phyloP scores from a whole-genome alignment of 2,888 invertebrate species.

The Acanthopleura granulata region DNA sequence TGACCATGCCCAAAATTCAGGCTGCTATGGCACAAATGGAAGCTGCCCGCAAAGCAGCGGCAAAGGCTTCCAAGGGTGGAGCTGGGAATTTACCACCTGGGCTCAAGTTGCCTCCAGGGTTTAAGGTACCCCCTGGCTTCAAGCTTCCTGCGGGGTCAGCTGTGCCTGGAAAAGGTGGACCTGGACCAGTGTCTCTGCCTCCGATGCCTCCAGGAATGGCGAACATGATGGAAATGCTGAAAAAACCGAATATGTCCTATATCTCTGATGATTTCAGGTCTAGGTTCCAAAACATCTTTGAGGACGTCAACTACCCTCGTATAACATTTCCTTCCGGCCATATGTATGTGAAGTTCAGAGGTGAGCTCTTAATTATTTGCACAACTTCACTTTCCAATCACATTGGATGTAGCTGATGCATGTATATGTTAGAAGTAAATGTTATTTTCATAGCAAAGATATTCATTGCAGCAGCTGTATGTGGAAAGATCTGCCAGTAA shows the following conservation, averaged over 20 bases:
- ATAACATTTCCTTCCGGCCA: constrained; percentile 15
- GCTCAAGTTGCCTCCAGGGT: not conserved
- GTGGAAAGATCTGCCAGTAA: too few relatives aligned
- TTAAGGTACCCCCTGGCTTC: constrained; percentile 3
- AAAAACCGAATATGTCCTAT: constrained; percentile 22
- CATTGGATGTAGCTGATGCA: not conserved
- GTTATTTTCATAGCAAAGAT: too few relatives aligned
- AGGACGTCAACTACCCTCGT: constrained; percentile 18
- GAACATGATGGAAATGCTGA: not conserved
- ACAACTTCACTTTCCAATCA: not conserved
- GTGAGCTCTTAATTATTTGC: constrained; percentile 3
- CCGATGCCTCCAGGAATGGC: constrained; percentile 1
- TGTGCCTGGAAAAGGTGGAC: not conserved
- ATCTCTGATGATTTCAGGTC: constrained; percentile 26
- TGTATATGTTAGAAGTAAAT: too few relatives aligned
- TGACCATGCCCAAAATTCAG: not conserved
- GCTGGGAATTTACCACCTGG: not conserved
- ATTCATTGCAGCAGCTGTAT: too few relatives aligned
- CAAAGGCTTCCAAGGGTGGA: not conserved
- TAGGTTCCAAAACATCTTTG: constrained; percentile 25
- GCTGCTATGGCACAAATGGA: constrained; percentile 5
- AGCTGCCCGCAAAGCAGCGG: not conserved
- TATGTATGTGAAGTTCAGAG: constrained; percentile 18
- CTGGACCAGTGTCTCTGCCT: not conserved
- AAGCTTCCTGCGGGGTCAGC: not conserved